phyloP scores from a whole-genome alignment of 2,113 vertebrate genomes.

The Myotis lucifugus region DNA sequence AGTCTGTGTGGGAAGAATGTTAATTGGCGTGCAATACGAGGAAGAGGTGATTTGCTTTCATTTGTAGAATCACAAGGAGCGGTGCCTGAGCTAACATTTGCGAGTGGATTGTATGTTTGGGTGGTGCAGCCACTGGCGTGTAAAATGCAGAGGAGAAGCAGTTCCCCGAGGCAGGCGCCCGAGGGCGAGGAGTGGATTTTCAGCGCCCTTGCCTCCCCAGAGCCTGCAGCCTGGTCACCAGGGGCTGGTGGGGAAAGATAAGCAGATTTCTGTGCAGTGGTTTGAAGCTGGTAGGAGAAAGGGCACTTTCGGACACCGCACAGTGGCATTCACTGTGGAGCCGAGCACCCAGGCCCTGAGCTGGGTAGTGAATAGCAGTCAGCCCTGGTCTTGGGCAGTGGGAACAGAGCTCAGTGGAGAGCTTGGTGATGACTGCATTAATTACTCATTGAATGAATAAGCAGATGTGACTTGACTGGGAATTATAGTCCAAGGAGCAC shows the following conservation, averaged over 20 bases:
- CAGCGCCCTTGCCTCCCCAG: slow-evolving; percentile 36
- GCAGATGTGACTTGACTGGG: neutral
- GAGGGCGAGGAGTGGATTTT: slow-evolving; percentile 73
- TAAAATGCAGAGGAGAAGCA: slow-evolving; percentile 79
- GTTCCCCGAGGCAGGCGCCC: slow-evolving; percentile 66
- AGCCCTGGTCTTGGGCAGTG: neutral
- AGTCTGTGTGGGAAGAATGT: slow-evolving; percentile 66
- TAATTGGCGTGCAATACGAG: slow-evolving; percentile 78
- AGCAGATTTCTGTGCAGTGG: slow-evolving; percentile 65
- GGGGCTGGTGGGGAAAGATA: slow-evolving; percentile 76
- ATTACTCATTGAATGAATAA: neutral
- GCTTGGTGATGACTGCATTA: neutral
- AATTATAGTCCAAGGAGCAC: neutral
- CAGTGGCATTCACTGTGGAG: neutral
- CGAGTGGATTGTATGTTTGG: slow-evolving; percentile 64
- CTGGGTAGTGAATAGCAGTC: neutral
- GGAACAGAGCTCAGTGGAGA: neutral
- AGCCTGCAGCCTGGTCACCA: slow-evolving; percentile 71
- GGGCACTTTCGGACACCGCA: neutral
- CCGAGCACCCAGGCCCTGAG: neutral
- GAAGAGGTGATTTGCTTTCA: slow-evolving; percentile 75
- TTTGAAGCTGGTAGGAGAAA: slow-evolving; percentile 67
- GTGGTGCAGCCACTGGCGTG: slow-evolving; percentile 63
- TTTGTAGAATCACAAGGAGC: slow-evolving; percentile 70
- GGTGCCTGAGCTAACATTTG: slow-evolving; percentile 66